Conservation (phyloP, 2,888 invertebrate genomes). For the Rhodophaea formosa region DNA sequence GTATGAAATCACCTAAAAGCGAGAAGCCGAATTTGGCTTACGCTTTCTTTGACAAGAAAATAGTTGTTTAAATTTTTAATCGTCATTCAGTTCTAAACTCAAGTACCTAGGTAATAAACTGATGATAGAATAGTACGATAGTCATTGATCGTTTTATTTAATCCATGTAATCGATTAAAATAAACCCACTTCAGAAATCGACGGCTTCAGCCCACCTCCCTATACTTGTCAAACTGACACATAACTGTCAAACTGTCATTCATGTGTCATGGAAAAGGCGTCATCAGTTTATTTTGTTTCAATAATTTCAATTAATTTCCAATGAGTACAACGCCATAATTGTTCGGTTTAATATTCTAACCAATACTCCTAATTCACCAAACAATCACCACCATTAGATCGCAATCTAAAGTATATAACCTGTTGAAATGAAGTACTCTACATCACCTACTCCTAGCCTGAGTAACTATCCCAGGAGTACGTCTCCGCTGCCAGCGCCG, state of each 20-base stretch:
- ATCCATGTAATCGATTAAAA: too few relatives aligned
- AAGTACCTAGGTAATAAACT: too few relatives aligned
- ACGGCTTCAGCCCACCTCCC: too few relatives aligned
- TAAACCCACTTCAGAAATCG: too few relatives aligned
- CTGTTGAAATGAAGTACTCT: conserved; percentile 78
- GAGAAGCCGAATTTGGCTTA: too few relatives aligned
- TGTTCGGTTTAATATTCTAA: not conserved
- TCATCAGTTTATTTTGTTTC: not conserved
- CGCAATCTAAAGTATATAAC: not conserved
- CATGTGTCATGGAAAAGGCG: not conserved
- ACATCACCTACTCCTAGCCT: conserved; percentile 80
- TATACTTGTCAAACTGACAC: not conserved
- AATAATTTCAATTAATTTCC: not conserved
- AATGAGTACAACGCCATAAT: not conserved
- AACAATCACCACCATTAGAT: not conserved
- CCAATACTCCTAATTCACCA: not conserved
- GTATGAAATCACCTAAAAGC: too few relatives aligned
- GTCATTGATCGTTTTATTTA: too few relatives aligned
- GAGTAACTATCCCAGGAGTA: conserved; percentile 76
- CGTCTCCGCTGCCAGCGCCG: conserved; percentile 86
- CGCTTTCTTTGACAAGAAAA: too few relatives aligned
- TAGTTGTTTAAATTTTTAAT: too few relatives aligned
- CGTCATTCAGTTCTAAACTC: too few relatives aligned
- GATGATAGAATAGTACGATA: too few relatives aligned
- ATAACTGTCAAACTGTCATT: not conserved